A percentile compares a stretch with the other conserved stretches of the same genome.
Conservation (phyloP, 2,888 invertebrate species). For the Nemoura dubitans region DNA sequence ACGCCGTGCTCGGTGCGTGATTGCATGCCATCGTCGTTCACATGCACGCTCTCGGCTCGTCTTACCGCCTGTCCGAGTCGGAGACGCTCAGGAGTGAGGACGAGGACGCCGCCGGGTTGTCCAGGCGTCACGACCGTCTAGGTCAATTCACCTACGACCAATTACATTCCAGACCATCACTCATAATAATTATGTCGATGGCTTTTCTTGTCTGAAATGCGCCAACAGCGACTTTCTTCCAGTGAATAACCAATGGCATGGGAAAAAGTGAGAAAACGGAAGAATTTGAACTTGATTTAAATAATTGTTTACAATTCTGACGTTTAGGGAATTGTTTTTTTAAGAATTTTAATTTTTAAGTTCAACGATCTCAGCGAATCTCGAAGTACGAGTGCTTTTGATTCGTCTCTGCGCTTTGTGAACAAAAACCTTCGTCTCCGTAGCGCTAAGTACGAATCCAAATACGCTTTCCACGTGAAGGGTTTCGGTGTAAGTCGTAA, state of each 20-base stretch:
- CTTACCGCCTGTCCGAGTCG: neutral
- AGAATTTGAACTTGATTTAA: neutral
- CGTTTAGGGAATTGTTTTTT: neutral
- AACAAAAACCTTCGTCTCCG: neutral
- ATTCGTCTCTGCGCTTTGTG: neutral
- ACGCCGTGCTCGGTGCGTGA: neutral
- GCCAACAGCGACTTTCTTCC: neutral
- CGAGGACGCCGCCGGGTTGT: neutral
- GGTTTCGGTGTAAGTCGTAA: neutral
- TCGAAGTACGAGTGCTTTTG: neutral
- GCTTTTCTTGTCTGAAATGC: neutral
- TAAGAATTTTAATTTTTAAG: neutral
- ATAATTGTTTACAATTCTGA: neutral
- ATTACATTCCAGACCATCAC: neutral
- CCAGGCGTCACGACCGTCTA: neutral
- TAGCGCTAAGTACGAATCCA: constrained; percentile 23
- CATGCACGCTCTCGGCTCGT: neutral
- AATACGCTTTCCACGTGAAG: constrained; percentile 14
- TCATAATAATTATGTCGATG: neutral
- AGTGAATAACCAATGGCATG: neutral
- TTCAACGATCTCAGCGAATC: neutral
- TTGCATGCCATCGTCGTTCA: neutral
- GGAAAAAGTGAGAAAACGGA: neutral
- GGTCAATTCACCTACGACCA: constrained; percentile 14
- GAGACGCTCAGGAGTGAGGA: neutral